These are phyloP conservation scores for Tipula lateralis DNA, from an alignment of 2,888 invertebrate species.

Conservation along the genomic window DNA sequence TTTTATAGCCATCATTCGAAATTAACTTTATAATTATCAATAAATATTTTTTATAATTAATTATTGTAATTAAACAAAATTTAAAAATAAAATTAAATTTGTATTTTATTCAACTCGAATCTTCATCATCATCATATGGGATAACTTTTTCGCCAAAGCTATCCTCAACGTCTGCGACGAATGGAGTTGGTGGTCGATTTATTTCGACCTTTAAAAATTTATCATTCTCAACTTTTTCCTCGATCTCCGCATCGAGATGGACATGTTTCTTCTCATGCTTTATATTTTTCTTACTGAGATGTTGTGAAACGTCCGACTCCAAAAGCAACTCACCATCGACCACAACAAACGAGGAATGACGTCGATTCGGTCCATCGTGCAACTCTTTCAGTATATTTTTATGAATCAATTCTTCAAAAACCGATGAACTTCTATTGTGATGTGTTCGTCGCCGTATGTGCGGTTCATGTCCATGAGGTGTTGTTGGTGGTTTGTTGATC, in stretches of 20 bases:
- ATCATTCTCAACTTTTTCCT: neutral
- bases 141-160: neutral
- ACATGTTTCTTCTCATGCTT: neutral
- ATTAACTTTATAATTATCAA: neutral
- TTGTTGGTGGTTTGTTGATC: neutral
- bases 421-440: neutral
- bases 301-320: neutral
- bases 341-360: slow-evolving; percentile 26
- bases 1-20: neutral
- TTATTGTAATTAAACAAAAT: neutral
- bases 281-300: neutral
- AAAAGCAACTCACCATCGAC: neutral
- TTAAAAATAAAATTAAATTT: neutral
- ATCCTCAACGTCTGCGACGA: neutral
- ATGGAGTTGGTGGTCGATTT: slow-evolving; percentile 16
- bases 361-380: slow-evolving; percentile 20
- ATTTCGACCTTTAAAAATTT: neutral
- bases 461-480: neutral
- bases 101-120: neutral
- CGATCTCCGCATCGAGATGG: neutral
- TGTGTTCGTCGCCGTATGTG: neutral
- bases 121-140: neutral
- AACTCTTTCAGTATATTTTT: neutral
- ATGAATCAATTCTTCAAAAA: neutral
- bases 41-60: neutral